Conservation (phyloP, 2,888 invertebrate genomes). For the Atherix ibis region DNA sequence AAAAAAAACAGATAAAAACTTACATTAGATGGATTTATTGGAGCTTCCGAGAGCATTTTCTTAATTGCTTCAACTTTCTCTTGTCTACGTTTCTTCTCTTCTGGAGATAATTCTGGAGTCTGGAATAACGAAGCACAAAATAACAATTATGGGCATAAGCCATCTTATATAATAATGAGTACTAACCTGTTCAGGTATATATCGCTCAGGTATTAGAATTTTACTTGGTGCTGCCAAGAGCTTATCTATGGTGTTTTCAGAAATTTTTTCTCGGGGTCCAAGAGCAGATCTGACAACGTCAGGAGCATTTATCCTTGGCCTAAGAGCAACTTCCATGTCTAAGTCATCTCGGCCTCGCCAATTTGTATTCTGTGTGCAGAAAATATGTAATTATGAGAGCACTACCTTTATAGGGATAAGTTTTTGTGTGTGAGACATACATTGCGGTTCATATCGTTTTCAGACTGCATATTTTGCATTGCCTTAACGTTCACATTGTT, state of each 20-base stretch:
- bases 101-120: constrained; percentile 69
- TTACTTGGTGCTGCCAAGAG: constrained; percentile 76
- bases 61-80: constrained; percentile 84
- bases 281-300: constrained; percentile 77
- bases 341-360: constrained; percentile 66
- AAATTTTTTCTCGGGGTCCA: constrained; percentile 35
- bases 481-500: constrained; percentile 51
- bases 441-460: constrained; percentile 33
- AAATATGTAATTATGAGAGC: too few relatives aligned
- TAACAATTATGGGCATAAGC: neutral
- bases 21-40: constrained; percentile 30
- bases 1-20: too few relatives aligned
- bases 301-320: constrained; percentile 61
- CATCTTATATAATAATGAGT: neutral
- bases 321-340: constrained; percentile 71
- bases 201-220: constrained; percentile 81
- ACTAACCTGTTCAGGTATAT: constrained; percentile 70
- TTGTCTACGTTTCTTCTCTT: constrained; percentile 66
- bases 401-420: too few relatives aligned
- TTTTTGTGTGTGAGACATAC: too few relatives aligned
- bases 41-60: constrained; percentile 69
- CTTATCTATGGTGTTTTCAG: constrained; percentile 67
- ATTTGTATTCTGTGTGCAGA: constrained; percentile 33
- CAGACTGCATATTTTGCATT: constrained; percentile 39
- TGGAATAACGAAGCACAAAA: constrained; percentile 18